A percentile compares a stretch with the other conserved stretches of the same genome.
phyloP scores from a whole-genome alignment of 53 echinoderm and acorn worm genomes.

The Apostichopus leukothele region DNA sequence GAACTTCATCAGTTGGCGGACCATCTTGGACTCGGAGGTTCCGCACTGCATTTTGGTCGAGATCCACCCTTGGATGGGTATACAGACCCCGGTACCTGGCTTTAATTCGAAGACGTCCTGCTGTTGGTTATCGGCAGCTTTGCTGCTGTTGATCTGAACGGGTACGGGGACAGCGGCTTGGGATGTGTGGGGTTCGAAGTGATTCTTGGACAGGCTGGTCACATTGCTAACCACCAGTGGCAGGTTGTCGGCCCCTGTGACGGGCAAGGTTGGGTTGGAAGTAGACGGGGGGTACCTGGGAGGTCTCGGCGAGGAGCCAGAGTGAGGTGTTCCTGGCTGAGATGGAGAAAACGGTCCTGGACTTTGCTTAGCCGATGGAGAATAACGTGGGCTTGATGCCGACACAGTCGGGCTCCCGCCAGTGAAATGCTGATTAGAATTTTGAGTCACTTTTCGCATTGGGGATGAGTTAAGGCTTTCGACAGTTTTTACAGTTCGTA shows the following conservation, averaged over 20 bases:
- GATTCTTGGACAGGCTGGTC: constrained; percentile 37
- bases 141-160: constrained; percentile 17
- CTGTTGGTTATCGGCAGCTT: background rate
- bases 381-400: constrained; percentile 28
- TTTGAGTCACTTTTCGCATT: constrained; percentile 19
- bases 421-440: constrained; percentile 16
- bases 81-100: constrained; percentile 29
- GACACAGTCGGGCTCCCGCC: constrained; percentile 17
- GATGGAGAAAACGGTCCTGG: constrained; percentile 14
- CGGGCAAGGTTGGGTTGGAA: constrained; percentile 27
- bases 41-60: constrained; percentile 32
- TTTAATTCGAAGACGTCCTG: constrained; percentile 37
- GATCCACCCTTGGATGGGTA: constrained; percentile 32
- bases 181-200: background rate
- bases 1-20: constrained; percentile 25
- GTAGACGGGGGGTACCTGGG: constrained; percentile 37
- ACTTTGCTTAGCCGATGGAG: constrained; percentile 39
- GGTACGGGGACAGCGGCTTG: constrained; percentile 3
- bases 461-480: constrained; percentile 29
- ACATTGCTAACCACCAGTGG: constrained; percentile 27
- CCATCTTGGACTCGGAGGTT: constrained; percentile 25
- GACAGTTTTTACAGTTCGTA: constrained; percentile 38
- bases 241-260: background rate
- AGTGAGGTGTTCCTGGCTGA: background rate
- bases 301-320: constrained; percentile 9